These are phyloP conservation scores for Hemichromis elongatus DNA, from an alignment of 2,113 vertebrate genomes.

Conservation along the genomic window DNA sequence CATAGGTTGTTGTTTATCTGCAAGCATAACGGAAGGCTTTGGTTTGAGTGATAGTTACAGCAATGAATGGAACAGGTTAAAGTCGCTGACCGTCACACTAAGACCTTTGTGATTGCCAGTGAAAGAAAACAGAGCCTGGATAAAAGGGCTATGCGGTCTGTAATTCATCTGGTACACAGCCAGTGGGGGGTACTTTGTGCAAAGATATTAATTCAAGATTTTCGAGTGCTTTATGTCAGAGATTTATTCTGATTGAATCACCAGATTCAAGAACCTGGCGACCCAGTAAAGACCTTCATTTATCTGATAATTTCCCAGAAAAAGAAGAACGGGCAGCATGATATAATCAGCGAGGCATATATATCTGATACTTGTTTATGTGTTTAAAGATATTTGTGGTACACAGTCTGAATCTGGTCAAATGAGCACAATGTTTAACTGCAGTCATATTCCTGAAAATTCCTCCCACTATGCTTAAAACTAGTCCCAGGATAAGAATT, in stretches of 20 bases:
- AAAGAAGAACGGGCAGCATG: not conserved
- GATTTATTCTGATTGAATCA: not conserved
- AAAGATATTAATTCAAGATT: not conserved
- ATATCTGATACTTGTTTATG: not conserved
- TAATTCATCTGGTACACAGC: not conserved
- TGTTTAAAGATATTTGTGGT: not conserved
- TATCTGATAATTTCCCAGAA: not conserved
- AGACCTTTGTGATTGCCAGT: not conserved
- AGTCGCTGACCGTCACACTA: not conserved
- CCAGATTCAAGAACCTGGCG: not conserved
- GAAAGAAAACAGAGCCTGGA: not conserved
- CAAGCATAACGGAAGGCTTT: not conserved
- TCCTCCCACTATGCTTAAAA: not conserved
- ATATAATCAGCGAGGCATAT: not conserved
- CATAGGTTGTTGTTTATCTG: not conserved
- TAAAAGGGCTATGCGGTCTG: not conserved
- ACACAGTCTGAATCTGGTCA: not conserved
- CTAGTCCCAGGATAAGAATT: not conserved
- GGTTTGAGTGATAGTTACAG: not conserved
- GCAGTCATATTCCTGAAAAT: not conserved
- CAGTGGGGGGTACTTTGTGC: not conserved
- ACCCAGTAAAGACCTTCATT: not conserved
- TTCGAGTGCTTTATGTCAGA: not conserved
- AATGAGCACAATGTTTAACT: not conserved
- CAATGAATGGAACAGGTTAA: constrained; percentile 18